Conservation (phyloP, 2,888 invertebrate genomes). For the Clistopyga incitator region DNA sequence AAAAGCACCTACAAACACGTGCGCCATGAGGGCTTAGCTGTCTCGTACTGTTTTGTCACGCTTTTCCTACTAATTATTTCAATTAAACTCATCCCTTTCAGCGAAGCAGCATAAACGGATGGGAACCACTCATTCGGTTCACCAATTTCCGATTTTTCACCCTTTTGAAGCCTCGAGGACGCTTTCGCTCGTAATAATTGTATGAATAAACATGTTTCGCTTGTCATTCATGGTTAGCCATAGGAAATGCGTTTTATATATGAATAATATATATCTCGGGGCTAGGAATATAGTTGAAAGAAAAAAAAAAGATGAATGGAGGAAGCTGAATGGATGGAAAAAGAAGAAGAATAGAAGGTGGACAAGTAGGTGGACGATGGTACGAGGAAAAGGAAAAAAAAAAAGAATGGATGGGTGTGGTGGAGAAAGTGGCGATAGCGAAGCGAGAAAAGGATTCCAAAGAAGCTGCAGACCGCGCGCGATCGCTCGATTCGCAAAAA, state of each 20-base stretch:
- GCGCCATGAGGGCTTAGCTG: neutral
- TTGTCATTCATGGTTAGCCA: neutral
- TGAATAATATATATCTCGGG: neutral
- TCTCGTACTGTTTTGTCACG: conserved; percentile 31
- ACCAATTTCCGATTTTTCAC: conserved; percentile 45
- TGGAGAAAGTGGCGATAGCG: conserved; percentile 40
- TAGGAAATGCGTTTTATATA: neutral
- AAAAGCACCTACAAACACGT: conserved; percentile 5
- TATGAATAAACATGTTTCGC: conserved; percentile 20
- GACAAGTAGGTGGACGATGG: conserved; percentile 18
- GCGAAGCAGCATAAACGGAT: conserved; percentile 34
- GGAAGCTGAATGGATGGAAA: neutral
- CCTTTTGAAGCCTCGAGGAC: neutral
- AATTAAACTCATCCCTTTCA: conserved; percentile 59
- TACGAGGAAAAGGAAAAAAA: conserved; percentile 22
- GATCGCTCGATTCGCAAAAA: conserved; percentile 40
- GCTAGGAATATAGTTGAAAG: neutral
- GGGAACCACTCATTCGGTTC: conserved; percentile 45
- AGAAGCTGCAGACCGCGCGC: conserved; percentile 52
- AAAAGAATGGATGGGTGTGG: conserved; percentile 5
- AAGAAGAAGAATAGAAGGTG: conserved; percentile 12
- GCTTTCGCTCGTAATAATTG: conserved; percentile 15
- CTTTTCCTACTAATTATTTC: conserved; percentile 65
- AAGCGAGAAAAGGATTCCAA: conserved; percentile 45
- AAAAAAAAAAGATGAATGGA: conserved; percentile 1